Base-by-base conservation (phyloP, 1,140 invertebrate genomes). In the Cydia pomonella region DNA sequence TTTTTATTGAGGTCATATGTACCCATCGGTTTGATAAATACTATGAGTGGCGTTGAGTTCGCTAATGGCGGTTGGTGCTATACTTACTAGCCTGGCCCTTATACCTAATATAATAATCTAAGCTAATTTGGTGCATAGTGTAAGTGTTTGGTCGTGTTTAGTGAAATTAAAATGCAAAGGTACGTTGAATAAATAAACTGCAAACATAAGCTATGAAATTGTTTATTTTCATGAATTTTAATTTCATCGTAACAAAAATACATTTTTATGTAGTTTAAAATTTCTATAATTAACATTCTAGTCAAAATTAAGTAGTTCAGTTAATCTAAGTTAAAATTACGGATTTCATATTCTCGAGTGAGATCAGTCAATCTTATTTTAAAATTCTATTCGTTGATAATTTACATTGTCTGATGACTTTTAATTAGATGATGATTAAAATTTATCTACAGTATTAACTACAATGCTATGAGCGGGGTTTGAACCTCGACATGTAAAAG, bases 401-500 rank as follows among this genome's bases (percentile, higher is more conserved):
- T 69, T 69, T 69, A 69, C 64, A 69, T 18, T 69, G 27, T 64
- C 27, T 69, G 27, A 69, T 69, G 64, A 69, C 27, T 69, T 16
- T 33, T 21, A 29, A 69, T 69, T 33, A 72, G 23, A 29, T 38
- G 12, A 38, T 25, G 33, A 25, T 64, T 73, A 29, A 23, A 72
- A 72, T 72, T 69, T 63, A 29, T 73, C 62, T 75, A 75, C 47
- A 62, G 29, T 41, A 5, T 71, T 27, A 72, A 23, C 18, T 23
- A 21, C 13, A 27, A 33, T 82, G 85, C 87, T 91, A 93, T 76
- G 90, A 88, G 47, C 87, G 85, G 9, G 95, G 95, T 82, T 96
- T 95, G 85, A 97, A 97, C 81, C 96, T 94, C 38, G 97, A 97
- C 96, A 98, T 97, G 84, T 98, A 98, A 94, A 97, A 98, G 84